Base-by-base conservation (phyloP, 2,113 vertebrate species). In the Pterocles burchelli region DNA sequence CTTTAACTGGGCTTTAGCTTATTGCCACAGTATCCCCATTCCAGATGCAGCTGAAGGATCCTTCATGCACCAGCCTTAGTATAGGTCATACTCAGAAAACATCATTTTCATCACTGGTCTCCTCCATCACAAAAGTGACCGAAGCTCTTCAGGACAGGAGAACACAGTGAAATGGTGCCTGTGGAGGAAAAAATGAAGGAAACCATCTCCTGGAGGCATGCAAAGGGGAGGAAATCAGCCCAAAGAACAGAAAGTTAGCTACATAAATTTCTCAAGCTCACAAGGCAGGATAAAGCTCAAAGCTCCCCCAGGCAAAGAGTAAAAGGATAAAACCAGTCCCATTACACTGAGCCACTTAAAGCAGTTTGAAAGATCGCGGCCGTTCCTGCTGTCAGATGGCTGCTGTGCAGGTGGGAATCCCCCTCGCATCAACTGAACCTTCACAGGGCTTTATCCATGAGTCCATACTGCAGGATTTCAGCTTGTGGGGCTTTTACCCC, bases 161-260 rank as follows among this genome's bases (percentile, higher is more conserved):
- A 24, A 10, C 0, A 0, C 45, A 46, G 48, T 8, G 26, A 66
- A 54, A 43, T 17, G 38, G 33, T 57, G 51, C 41, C 2, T 0
- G 48, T 8, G 24, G 61, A 74, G 33, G 33, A 75, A 58, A 71
- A 51, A 34, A 70, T 49, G 79, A 85, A 68, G 84, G 55, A 46
- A 85, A 84, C 6, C 24, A 7, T 38, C 51, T 82, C 15, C 38
- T 65, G 49, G 73, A 59, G 51, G 34, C 45, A 59, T 0, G 6
- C 17, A 54, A 76, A 61, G 17, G n/a, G 45, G 18, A 72, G n/a
- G 48, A 49, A 72, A 72, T 48, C 75, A 51, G 46, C 25, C 55
- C 4, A 0, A 59, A 66, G 57, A 66, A 66, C 29, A 43, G 62
- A 48, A 62, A 83, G 41, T 48, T 71, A 48, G 25, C 79, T 71